Base-by-base conservation (phyloP, 2,797 vertebrate genomes). In the Peromyscus attwateri region DNA sequence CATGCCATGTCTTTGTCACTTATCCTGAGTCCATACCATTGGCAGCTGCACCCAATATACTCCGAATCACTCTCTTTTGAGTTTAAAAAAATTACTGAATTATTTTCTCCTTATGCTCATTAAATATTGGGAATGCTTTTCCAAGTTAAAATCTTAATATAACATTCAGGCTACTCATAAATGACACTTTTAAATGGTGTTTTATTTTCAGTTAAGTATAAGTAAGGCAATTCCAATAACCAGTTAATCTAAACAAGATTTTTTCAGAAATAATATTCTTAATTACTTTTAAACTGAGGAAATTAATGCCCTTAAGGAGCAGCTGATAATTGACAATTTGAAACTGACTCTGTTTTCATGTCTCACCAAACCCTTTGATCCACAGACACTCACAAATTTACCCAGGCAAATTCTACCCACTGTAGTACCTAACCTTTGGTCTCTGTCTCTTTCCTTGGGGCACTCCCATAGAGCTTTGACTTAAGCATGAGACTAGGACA, bases 231-330 rank as follows among this genome's bases (percentile, higher is more conserved):
- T 96, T 96, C 94, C 92, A 97, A 83, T 93, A 97, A 90, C 76
- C 91, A 79, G 77, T 95, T 96, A 96, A 97, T 94, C 97, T 93
- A 95, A 97, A 95, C 71, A 97, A 96, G 96, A 97, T 98, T 96
- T 98, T 85, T 77, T 95, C 95, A 96, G 90, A 94, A 97, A 96
- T 55, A 49, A 31, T 77, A 80, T 75, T 93, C 83, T 95, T 96
- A 96, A 96, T 96, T 94, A 96, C 87, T 95, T 96, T 92, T 92
- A 88, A 96, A 93, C 76, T 92, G 93, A 97, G 90, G 87, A 96
- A 97, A 97, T 96, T 62, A 96, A 92, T 96, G 43, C 55, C 90
- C 73, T 92, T 96, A 93, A 95, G 37, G n/a, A 96, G 43, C 29
- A 93, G 92, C 66, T 92, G 90, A 79, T 84, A 96, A 96, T 55